Base-by-base conservation (phyloP, 2,797 vertebrate genomes). In the Mus caroli region DNA sequence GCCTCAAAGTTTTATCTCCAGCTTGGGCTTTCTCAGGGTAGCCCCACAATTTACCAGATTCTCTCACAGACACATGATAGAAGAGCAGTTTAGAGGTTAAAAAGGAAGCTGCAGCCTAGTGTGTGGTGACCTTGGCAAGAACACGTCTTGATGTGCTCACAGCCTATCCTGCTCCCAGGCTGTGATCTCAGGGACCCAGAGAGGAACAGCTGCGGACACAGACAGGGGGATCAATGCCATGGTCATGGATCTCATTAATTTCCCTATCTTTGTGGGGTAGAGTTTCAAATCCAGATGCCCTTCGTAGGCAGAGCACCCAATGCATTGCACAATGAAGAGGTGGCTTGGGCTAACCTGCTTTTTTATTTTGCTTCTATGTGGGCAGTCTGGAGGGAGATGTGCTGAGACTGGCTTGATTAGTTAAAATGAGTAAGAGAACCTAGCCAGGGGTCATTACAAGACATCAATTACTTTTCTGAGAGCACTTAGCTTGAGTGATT, bases 201-300 rank as follows among this genome's bases (percentile, higher is more conserved):
- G 69, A 96, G 60, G 92, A 97, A 95, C 97, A 98, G 98, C 98
- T 98, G 98, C 94, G 69, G 79, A 98, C 89, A 94, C 96, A 97
- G 64, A 95, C 83, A 96, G 28, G 79, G 64, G 2, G 43, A 97
- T 96, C 96, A 96, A 56, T 78, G 82, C 90, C 92, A 46, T 13
- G 75, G 95, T 88, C 80, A 83, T 78, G 56, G 71, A 37, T 69
- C 95, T 64, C 28, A 88, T 87, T 95, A 37, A 28, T 93, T 97
- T 43, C 96, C 94, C 95, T 97, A 94, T 97, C 97, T 97, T 96
- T 96, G 86, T 15, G 2, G 56, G 37, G 88, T 78, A 94, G 77
- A 40, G 54, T 43, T 50, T 98, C 96, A 97, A 94, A 83, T 24
- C 52, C 24, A 87, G 40, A 40, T 96, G n/a, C 20, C 71, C 93